These are phyloP conservation scores for Rousettus leschenaultii DNA, from an alignment of 2,113 vertebrate genomes.

Conservation along the genomic window DNA sequence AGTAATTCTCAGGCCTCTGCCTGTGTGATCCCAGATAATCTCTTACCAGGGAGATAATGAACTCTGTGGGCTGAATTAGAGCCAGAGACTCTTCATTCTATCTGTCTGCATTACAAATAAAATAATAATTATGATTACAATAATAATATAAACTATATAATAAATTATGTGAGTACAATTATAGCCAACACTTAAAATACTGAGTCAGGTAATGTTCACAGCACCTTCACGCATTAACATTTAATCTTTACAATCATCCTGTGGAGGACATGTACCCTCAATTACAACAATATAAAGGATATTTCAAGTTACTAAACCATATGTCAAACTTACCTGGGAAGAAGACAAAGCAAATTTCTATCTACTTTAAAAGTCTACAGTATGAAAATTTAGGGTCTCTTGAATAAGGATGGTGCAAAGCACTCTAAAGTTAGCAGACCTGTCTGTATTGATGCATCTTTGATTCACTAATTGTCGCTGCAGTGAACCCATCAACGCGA, in stretches of 20 bases:
- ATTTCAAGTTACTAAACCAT: neutral
- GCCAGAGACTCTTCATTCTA: neutral
- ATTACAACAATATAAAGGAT: neutral
- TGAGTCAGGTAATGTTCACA: neutral
- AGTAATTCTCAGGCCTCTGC: neutral
- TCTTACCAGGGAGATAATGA: neutral
- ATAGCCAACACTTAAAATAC: neutral
- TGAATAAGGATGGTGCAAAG: neutral
- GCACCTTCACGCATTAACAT: neutral
- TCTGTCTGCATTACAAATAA: neutral
- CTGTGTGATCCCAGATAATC: neutral
- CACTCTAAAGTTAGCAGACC: neutral
- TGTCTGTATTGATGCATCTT: neutral
- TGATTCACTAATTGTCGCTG: neutral
- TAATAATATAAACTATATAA: neutral
- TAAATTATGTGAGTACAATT: neutral
- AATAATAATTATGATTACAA: neutral
- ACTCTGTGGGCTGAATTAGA: neutral
- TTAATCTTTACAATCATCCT: neutral
- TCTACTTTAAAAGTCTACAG: neutral
- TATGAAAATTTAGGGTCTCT: neutral
- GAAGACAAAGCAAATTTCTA: neutral
- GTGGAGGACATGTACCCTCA: neutral
- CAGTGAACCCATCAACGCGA: neutral
- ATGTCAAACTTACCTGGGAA: neutral